phyloP scores from a whole-genome alignment of 2,888 invertebrate species.

The Shargacucullia verbasci region DNA sequence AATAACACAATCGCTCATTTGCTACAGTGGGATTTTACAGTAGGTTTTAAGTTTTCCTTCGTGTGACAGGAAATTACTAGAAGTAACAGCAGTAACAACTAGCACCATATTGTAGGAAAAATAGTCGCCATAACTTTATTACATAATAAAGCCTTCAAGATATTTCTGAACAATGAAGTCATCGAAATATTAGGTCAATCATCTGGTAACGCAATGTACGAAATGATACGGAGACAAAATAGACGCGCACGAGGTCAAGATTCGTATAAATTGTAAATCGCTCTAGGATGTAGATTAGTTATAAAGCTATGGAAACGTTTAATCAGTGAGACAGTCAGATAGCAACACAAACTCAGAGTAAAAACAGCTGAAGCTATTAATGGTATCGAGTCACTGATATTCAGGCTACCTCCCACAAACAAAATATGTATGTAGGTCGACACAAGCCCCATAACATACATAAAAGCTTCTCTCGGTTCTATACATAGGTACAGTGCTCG shows the following conservation, averaged over 20 bases:
- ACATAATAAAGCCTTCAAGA: conserved; percentile 9
- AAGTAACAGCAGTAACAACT: background rate
- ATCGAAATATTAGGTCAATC: conserved; percentile 4
- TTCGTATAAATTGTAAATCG: conserved; percentile 9
- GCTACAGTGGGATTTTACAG: conserved; percentile 9
- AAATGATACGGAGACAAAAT: conserved; percentile 14
- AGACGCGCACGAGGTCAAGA: conserved; percentile 20
- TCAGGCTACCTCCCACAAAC: conserved; percentile 62
- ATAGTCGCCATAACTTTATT: conserved; percentile 2
- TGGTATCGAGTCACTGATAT: conserved; percentile 42
- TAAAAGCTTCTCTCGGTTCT: conserved; percentile 56
- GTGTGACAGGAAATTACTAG: background rate
- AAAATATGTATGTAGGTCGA: conserved; percentile 70
- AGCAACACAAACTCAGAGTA: conserved; percentile 7
- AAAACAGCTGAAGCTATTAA: conserved; percentile 41
- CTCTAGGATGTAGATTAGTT: conserved; percentile 2
- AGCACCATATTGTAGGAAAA: conserved; percentile 2
- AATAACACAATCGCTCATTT: conserved; percentile 1
- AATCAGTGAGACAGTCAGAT: conserved; percentile 9
- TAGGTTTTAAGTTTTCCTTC: too few species aligned
- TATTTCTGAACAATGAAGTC: conserved; percentile 10
- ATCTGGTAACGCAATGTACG: conserved; percentile 4
- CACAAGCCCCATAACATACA: conserved; percentile 49
- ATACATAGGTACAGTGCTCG: conserved; percentile 68
- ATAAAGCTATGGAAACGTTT: conserved; percentile 1